These are phyloP conservation scores for Phymanthus crucifer DNA, from an alignment of 92 coral and sea anemone species.

Conservation along the genomic window DNA sequence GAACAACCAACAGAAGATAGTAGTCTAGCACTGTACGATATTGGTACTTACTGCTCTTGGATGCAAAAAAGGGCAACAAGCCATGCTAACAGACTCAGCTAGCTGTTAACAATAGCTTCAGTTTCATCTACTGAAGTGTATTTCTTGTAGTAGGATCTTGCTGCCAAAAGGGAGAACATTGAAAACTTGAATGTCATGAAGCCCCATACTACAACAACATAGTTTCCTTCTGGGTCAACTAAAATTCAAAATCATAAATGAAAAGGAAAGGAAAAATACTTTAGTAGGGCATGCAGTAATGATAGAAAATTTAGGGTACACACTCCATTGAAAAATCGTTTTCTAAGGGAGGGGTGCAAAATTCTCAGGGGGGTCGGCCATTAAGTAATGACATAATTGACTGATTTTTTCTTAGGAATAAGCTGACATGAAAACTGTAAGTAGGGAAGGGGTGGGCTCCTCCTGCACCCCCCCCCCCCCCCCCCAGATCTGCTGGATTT, in stretches of 20 bases:
- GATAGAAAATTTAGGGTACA: no score
- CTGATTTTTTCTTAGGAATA: no score
- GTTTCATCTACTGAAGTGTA: conserved; percentile 41
- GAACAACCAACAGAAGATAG: no score
- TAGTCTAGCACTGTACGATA: no score
- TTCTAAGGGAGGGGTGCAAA: no score
- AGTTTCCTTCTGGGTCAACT: conserved; percentile 55
- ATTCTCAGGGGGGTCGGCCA: no score
- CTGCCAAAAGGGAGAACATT: conserved; percentile 51
- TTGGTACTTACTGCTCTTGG: not conserved
- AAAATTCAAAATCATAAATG: conserved; percentile 41
- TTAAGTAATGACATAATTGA: no score
- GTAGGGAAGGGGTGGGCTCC: no score
- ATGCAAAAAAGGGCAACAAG: not conserved
- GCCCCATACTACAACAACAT: conserved; percentile 79
- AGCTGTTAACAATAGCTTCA: conserved; percentile 22
- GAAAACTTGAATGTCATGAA: conserved; percentile 95
- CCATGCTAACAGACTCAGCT: not conserved
- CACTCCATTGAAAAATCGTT: no score
- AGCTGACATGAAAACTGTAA: no score
- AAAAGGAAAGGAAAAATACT: not conserved
- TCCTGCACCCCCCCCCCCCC: no score
- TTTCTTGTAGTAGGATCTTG: conserved; percentile 54
- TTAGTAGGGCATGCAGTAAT: not conserved
- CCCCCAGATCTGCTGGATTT: no score